A percentile compares a stretch with the other conserved stretches of the same genome.
Conservation (phyloP, 2,113 vertebrate species). For the Hemiscyllium ocellatum region DNA sequence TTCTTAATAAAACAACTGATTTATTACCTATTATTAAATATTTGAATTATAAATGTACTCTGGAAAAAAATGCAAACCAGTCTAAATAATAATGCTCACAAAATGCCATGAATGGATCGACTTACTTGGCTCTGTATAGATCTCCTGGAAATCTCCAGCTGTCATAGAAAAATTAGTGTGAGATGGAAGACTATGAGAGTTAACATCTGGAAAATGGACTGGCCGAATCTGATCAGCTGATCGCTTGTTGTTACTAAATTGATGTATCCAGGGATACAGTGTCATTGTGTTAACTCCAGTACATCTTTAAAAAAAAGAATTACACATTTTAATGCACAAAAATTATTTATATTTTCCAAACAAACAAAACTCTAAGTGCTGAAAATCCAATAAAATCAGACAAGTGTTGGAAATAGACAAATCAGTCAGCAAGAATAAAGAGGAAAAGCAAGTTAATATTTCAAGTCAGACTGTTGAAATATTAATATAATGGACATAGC, state of each 20-base stretch:
- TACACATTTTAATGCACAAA: neutral
- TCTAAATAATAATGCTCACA: neutral
- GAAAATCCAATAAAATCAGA: neutral
- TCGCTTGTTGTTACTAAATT: slow-evolving; percentile 96
- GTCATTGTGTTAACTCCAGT: slow-evolving; percentile 80
- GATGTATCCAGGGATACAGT: slow-evolving; percentile 96
- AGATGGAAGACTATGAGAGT: slow-evolving; percentile 82
- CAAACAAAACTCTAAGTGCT: neutral
- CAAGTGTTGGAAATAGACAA: neutral
- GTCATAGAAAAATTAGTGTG: slow-evolving; percentile 95
- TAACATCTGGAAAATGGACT: slow-evolving; percentile 85
- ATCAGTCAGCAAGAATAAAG: neutral
- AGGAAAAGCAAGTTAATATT: neutral
- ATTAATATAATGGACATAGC: neutral
- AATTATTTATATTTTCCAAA: neutral
- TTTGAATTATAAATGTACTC: slow-evolving; percentile 8
- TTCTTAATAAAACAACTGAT: neutral
- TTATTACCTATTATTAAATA: neutral
- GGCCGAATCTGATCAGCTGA: slow-evolving; percentile 86
- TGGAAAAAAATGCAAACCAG: neutral
- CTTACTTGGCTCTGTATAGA: slow-evolving; percentile 84
- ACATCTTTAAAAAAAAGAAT: slow-evolving; percentile 73
- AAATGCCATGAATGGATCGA: slow-evolving; percentile 41
- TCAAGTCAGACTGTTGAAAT: neutral
- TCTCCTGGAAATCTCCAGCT: slow-evolving; percentile 93